Evolutionary conservation across 2,113 vertebrate species (phyloP).

Genomic region (Plestiodon gilberti): DNA sequence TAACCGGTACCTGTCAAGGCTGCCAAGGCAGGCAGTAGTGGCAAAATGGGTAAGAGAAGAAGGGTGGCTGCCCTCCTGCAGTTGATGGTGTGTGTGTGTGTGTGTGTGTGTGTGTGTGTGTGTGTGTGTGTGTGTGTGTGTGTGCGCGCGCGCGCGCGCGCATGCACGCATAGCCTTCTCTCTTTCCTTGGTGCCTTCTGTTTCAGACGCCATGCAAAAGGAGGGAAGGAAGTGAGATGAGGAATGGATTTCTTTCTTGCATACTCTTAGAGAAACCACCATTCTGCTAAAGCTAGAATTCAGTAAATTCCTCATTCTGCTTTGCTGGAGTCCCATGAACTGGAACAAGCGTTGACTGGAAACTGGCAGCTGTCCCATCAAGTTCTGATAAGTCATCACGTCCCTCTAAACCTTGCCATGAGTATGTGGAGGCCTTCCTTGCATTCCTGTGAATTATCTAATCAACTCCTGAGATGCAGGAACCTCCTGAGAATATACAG

Average conservation of each 20-base stretch:
- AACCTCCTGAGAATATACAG: background rate
- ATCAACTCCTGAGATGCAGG: background rate
- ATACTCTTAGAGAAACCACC: background rate
- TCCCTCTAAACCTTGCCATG: background rate
- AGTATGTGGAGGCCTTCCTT: background rate
- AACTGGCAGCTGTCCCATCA: background rate
- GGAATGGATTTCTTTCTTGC: background rate
- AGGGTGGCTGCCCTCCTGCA: no score
- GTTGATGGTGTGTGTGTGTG: no score
- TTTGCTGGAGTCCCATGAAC: background rate
- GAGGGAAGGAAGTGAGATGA: background rate
- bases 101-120: no score
- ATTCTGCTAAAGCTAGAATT: background rate
- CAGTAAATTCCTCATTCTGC: background rate
- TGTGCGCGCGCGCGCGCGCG: no score
- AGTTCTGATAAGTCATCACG: background rate
- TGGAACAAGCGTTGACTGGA: background rate
- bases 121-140: no score
- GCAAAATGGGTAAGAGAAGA: no score
- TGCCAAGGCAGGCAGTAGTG: no score
- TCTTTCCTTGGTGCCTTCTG: background rate
- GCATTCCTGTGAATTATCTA: background rate
- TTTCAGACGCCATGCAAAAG: background rate
- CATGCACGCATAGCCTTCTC: no score
- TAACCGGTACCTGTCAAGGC: no score